Conservation (phyloP, 2,888 invertebrate species). For the Drosophila nr. perissopoda region DNA sequence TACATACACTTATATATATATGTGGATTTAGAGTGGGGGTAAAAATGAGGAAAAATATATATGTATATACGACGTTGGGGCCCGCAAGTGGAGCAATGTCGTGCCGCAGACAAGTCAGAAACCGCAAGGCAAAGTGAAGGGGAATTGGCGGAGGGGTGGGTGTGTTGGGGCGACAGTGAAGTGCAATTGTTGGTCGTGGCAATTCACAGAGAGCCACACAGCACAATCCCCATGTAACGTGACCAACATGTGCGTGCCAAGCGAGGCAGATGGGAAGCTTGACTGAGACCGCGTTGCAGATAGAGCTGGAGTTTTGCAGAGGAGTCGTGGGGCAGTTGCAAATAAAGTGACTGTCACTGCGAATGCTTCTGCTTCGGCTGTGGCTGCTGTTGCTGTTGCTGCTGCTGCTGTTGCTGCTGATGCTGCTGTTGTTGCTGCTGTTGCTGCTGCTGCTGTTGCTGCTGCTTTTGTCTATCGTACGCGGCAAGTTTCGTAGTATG, state of each 20-base stretch:
- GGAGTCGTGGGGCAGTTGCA: constrained; percentile 49
- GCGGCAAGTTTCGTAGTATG: constrained; percentile 46
- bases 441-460: constrained; percentile 31
- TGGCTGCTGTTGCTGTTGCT: not conserved
- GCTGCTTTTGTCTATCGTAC: constrained; percentile 36
- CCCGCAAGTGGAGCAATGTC: constrained; percentile 76
- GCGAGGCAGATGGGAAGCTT: constrained; percentile 32
- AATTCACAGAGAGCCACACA: constrained; percentile 30
- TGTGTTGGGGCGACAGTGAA: not conserved
- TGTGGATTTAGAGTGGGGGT: constrained; percentile 1
- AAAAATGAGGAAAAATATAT: constrained; percentile 20
- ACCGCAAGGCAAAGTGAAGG: constrained; percentile 57
- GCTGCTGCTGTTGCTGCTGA: not conserved
- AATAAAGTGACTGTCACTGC: constrained; percentile 66
- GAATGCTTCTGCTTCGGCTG: constrained; percentile 35
- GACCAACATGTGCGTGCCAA: constrained; percentile 76
- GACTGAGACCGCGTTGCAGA: constrained; percentile 15
- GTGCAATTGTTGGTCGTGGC: constrained; percentile 34
- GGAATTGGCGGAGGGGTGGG: not conserved
- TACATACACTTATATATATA: not conserved
- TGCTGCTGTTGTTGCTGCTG: not conserved
- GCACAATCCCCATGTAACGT: constrained; percentile 62
- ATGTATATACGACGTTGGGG: constrained; percentile 48
- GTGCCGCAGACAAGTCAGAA: constrained; percentile 61
- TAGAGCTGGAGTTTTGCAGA: not conserved